Evolutionary conservation across 37 sponge, comb jelly and placozoan genomes (phyloP).

Genomic region (Axinella damicornis): DNA sequence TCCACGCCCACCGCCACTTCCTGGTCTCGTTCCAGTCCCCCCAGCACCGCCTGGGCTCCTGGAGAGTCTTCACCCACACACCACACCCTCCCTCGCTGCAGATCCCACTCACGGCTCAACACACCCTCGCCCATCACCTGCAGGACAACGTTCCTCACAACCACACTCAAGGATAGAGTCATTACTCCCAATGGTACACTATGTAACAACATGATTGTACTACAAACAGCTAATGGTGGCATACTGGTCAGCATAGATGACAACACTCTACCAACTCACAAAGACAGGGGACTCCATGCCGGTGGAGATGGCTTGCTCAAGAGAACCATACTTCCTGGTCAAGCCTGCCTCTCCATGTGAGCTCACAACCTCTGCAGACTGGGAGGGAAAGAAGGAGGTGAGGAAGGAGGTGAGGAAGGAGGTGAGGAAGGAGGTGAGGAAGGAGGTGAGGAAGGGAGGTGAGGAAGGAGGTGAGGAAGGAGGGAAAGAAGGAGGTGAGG

Average conservation of each 20-base stretch:
- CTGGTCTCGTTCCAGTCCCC: conserved; percentile 23
- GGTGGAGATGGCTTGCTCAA: conserved; percentile 10
- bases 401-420: too few species aligned
- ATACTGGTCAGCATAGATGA: neutral
- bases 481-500: too few species aligned
- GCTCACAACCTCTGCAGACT: conserved; percentile 13
- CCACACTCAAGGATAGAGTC: too few species aligned
- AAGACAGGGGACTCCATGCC: neutral
- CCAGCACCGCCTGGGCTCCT: conserved; percentile 2
- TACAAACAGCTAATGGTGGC: neutral
- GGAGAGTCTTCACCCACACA: conserved; percentile 28
- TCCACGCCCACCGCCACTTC: conserved; percentile 13
- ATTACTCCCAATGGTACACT: too few species aligned
- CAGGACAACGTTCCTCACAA: neutral
- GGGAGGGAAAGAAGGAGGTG: neutral
- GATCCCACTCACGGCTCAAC: conserved; percentile 26
- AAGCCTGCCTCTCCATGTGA: neutral
- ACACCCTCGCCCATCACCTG: neutral
- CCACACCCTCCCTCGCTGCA: conserved; percentile 44
- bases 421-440: too few species aligned
- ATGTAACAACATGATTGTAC: neutral
- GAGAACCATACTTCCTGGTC: conserved; percentile 18
- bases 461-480: too few species aligned
- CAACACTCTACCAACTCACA: neutral
- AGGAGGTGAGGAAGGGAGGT: too few species aligned